phyloP scores from a whole-genome alignment of 2,888 invertebrate genomes.

The Linnaemya tessellans region DNA sequence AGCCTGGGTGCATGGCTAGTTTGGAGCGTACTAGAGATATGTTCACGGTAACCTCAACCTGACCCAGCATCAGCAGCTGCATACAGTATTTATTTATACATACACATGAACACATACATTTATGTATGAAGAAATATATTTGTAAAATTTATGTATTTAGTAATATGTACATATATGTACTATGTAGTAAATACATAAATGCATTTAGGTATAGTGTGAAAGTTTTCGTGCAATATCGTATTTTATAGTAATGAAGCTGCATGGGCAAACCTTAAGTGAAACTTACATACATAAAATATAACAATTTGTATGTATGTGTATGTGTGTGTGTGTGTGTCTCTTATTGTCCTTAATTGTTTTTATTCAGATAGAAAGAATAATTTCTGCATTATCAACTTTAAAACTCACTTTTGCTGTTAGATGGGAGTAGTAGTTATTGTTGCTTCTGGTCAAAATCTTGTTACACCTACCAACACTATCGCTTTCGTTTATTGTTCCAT shows the following conservation, averaged over 20 bases:
- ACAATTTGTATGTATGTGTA: conserved; percentile 1
- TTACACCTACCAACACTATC: conserved; percentile 59
- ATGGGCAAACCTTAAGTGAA: conserved; percentile 51
- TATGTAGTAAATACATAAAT: conserved; percentile 29
- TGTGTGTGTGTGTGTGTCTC: conserved; percentile 2
- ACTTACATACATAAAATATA: not conserved
- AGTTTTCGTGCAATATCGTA: conserved; percentile 56
- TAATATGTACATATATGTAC: conserved; percentile 23
- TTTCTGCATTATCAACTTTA: conserved; percentile 44
- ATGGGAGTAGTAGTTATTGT: conserved; percentile 13
- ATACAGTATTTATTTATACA: conserved; percentile 23
- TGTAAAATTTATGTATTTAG: not conserved
- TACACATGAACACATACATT: not conserved
- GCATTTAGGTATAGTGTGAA: conserved; percentile 12
- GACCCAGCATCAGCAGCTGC: conserved; percentile 69
- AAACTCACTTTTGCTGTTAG: conserved; percentile 23
- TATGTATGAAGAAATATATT: not conserved
- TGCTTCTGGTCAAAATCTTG: conserved; percentile 13
- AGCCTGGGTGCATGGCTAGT: conserved; percentile 33
- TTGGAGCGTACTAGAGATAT: conserved; percentile 5
- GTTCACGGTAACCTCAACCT: conserved; percentile 63
- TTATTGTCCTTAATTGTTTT: conserved; percentile 32
- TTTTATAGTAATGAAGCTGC: conserved; percentile 66
- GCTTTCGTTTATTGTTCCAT: conserved; percentile 65
- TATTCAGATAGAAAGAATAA: conserved; percentile 30